Evolutionary conservation across 1,140 invertebrate species (phyloP), one percentile per base, ranked within the genome.

Genomic region (Melipona quadrifasciata): DNA sequence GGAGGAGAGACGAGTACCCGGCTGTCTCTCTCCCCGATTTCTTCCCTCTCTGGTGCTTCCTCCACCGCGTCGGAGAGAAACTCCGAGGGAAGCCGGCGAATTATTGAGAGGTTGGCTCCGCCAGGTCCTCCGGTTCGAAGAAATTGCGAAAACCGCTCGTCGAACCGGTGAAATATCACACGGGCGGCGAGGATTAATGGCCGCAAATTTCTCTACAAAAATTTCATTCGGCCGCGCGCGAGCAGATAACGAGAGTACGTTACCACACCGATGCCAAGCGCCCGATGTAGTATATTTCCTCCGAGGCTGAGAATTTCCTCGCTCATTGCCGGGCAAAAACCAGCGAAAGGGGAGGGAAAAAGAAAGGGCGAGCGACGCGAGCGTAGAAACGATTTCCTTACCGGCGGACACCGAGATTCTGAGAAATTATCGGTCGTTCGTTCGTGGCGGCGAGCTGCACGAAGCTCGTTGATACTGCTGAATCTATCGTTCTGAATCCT

Each of bases 151-250:
- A 47, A 47, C 39, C 53, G 27, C 47, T 82, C 71, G 31, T 65
- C 78, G 65, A 65, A 51, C 51, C 24, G 72, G 21, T 67, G 72
- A 67, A 65, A 82, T 82, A 82, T 82, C 65, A 55, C 80, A n/a
- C n/a, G n/a, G 71, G 61, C 3, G 61, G 4, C 58, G 51, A 67
- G 80, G 8, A 82, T 82, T 82, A 75, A 82, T 75, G 79, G 17
- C 72, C 16, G 27, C 31, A 51, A 82, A 75, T 75, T 67, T 82
- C 72, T 82, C 80, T 75, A 55, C 53, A 67, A 75, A 75, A 75
- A 82, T 75, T 82, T 82, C 57, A 82, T 75, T 82, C 80, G 51
- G 12, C 14, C 27, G n/a, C n/a, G 58, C 75, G 39, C 47, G 27
- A 6, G 0, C 39, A 47, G 39, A 31, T 64, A 64, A 74, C 57